A percentile compares a stretch with the other conserved stretches of the same genome.
Conservation (phyloP, 2,888 invertebrate genomes). For the Phanerotoma sp. region DNA sequence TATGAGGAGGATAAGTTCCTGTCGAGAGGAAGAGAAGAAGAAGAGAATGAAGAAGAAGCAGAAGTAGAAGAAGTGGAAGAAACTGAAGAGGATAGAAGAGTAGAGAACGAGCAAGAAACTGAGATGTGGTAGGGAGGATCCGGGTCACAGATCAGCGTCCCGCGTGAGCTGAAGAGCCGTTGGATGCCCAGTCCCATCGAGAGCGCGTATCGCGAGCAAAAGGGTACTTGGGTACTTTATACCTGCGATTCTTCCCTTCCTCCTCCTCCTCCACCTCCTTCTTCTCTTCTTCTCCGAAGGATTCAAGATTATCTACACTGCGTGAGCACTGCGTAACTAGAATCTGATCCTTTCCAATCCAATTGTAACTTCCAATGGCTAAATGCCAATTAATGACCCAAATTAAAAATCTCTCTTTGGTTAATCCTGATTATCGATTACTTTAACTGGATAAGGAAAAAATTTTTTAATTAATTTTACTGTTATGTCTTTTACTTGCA, state of each 20-base stretch:
- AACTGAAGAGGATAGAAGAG: constrained; percentile 12
- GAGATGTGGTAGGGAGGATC: constrained; percentile 56
- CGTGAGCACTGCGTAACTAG: constrained; percentile 20
- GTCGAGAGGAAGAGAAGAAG: background rate
- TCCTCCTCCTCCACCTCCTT: constrained; percentile 19
- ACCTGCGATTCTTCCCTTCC: constrained; percentile 30
- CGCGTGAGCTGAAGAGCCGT: constrained; percentile 48
- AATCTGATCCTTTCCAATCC: constrained; percentile 4
- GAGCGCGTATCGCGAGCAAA: constrained; percentile 55
- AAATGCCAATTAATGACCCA: background rate
- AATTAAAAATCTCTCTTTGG: no score
- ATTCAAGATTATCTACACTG: constrained; percentile 20
- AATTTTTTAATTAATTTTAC: no score
- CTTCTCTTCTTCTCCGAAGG: constrained; percentile 17
- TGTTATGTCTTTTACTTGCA: no score
- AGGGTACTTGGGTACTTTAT: constrained; percentile 42
- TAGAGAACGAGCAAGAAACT: constrained; percentile 41
- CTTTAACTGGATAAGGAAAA: no score
- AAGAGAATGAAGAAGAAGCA: constrained; percentile 1
- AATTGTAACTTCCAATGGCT: background rate
- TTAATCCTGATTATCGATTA: no score
- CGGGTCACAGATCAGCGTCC: constrained; percentile 57
- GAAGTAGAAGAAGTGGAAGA: constrained; percentile 8
- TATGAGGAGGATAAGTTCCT: background rate
- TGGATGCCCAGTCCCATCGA: constrained; percentile 49